A percentile compares a stretch with the other conserved stretches of the same genome.
Evolutionary conservation across 2,888 invertebrate genomes (phyloP).

Genomic region (Hermaeophaga mercurialis): DNA sequence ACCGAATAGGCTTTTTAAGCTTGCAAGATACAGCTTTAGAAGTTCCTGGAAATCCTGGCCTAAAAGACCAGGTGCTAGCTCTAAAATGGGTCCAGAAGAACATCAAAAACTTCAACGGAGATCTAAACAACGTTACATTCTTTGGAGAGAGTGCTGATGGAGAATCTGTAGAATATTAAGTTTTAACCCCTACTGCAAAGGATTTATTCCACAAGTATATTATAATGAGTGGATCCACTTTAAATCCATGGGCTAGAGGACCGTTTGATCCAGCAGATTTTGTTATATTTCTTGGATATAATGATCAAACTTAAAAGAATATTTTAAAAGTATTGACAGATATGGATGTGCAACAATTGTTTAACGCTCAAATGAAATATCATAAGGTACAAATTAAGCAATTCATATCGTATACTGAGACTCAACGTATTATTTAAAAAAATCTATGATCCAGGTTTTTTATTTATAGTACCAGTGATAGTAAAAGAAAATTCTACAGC

Average conservation of each 20-base stretch:
- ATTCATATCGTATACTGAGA: no score
- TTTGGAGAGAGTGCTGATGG: conserved; percentile 61
- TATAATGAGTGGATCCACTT: conserved; percentile 33
- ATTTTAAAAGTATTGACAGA: conserved; percentile 28
- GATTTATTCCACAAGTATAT: conserved; percentile 40
- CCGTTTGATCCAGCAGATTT: conserved; percentile 29
- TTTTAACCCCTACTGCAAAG: conserved; percentile 58
- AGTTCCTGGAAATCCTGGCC: conserved; percentile 57
- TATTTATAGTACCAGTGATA: conserved; percentile 18
- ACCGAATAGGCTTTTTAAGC: conserved; percentile 51
- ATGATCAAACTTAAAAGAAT: conserved; percentile 14
- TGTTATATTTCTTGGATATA: conserved; percentile 1
- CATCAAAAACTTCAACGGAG: conserved; percentile 55
- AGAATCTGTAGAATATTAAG: conserved; percentile 57
- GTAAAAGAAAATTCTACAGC: conserved; percentile 28
- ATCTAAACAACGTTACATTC: conserved; percentile 56
- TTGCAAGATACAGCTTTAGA: conserved; percentile 53
- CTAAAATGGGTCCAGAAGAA: conserved; percentile 60
- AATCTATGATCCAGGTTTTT: no score
- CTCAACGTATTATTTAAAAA: no score
- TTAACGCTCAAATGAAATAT: neutral
- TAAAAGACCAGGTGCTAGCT: conserved; percentile 59
- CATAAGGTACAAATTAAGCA: neutral
- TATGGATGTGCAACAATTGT: conserved; percentile 22
- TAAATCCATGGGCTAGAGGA: conserved; percentile 36